phyloP scores from a whole-genome alignment of 2,113 vertebrate genomes.

The Rhizomys pruinosus region DNA sequence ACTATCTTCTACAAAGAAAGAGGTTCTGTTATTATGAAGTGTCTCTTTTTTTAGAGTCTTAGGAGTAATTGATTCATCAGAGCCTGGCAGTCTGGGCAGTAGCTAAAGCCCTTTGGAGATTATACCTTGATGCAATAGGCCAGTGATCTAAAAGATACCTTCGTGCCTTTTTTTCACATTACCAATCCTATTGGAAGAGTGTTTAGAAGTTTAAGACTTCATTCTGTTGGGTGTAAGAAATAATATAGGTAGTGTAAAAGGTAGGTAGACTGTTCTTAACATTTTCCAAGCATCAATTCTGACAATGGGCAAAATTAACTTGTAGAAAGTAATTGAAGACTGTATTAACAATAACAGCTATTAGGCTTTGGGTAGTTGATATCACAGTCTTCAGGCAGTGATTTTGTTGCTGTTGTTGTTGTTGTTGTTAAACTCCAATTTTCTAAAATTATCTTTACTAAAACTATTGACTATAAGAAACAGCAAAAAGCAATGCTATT shows the following conservation, averaged over 20 bases:
- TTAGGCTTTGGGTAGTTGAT: slow-evolving; percentile 77
- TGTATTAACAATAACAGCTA: slow-evolving; percentile 78
- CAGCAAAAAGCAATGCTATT: slow-evolving; percentile 82
- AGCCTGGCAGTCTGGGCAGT: neutral
- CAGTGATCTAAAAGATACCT: neutral
- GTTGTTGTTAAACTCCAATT: slow-evolving; percentile 77
- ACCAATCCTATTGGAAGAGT: slow-evolving; percentile 39
- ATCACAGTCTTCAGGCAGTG: slow-evolving; percentile 66
- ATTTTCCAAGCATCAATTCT: slow-evolving; percentile 75
- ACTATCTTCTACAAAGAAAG: neutral
- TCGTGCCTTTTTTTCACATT: neutral
- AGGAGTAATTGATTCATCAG: slow-evolving; percentile 11
- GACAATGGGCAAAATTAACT: slow-evolving; percentile 84
- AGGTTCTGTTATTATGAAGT: slow-evolving; percentile 15
- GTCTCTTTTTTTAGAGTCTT: slow-evolving; percentile 63
- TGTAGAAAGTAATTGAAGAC: slow-evolving; percentile 77
- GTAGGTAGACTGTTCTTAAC: no score
- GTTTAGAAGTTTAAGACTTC: slow-evolving; percentile 67
- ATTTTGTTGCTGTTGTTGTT: slow-evolving; percentile 49
- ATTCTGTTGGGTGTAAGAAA: slow-evolving; percentile 56
- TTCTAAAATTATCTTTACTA: slow-evolving; percentile 84
- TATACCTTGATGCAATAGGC: slow-evolving; percentile 46
- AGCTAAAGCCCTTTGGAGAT: slow-evolving; percentile 11
- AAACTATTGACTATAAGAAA: slow-evolving; percentile 78
- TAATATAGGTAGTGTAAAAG: slow-evolving; percentile 59